phyloP scores from a whole-genome alignment of 2,113 vertebrate species.

The Coturnix japonica region DNA sequence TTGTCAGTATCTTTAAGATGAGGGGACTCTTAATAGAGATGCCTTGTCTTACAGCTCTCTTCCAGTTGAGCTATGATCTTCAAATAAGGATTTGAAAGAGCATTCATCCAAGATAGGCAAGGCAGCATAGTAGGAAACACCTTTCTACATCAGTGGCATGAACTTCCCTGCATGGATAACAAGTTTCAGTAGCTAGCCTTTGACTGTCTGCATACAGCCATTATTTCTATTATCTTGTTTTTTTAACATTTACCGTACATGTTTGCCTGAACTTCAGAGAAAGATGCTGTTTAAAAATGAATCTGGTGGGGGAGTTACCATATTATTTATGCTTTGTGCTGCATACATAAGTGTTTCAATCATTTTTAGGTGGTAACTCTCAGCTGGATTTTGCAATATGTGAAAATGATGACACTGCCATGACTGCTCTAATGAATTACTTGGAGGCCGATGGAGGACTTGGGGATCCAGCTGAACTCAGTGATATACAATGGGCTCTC shows the following conservation, averaged over 20 bases:
- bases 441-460: conserved; percentile 90
- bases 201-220: neutral
- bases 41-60: neutral
- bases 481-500: conserved; percentile 89
- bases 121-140: neutral
- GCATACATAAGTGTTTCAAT: neutral
- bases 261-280: neutral
- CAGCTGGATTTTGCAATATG: conserved; percentile 88
- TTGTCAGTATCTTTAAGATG: neutral
- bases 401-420: conserved; percentile 86
- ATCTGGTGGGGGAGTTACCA: neutral
- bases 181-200: neutral
- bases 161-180: neutral
- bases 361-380: conserved; percentile 78
- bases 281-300: neutral
- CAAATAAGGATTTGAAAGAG: neutral
- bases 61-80: neutral
- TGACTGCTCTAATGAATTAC: conserved; percentile 93
- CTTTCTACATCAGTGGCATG: neutral
- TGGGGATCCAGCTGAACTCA: conserved; percentile 85
- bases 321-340: neutral
- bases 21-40: neutral
- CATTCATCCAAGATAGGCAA: neutral
- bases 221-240: neutral
- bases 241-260: neutral